These are phyloP conservation scores for Agonopterix arenella DNA, from an alignment of 2,888 invertebrate species.

Conservation along the genomic window DNA sequence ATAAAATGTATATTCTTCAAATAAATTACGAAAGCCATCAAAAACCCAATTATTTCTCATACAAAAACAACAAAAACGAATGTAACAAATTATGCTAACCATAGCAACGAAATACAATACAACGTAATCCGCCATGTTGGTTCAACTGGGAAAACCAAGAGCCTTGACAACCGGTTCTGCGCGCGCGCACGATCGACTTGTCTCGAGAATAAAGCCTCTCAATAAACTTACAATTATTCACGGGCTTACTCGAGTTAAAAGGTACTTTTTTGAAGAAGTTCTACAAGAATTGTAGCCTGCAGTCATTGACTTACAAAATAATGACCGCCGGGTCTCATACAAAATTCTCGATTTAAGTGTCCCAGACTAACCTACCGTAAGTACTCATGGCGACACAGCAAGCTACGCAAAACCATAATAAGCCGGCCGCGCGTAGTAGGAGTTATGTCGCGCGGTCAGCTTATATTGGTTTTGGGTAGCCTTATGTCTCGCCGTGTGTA, in stretches of 20 bases:
- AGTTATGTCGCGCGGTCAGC: too few relatives aligned
- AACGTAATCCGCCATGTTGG: conserved; percentile 11
- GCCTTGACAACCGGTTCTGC: conserved; percentile 68
- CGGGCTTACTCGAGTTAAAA: neutral
- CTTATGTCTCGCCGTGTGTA: too few relatives aligned
- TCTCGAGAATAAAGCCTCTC: conserved; percentile 12
- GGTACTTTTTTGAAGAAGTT: too few relatives aligned
- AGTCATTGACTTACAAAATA: too few relatives aligned
- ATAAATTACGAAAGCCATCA: neutral
- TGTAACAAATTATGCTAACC: conserved; percentile 8
- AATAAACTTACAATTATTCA: neutral
- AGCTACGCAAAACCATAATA: too few relatives aligned
- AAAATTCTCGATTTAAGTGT: too few relatives aligned
- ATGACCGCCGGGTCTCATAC: too few relatives aligned
- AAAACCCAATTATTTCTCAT: neutral
- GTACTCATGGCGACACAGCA: too few relatives aligned
- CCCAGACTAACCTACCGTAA: too few relatives aligned
- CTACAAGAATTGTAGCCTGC: too few relatives aligned
- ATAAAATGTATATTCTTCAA: neutral
- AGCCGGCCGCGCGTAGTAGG: too few relatives aligned
- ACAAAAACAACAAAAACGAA: neutral
- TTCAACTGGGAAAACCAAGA: conserved; percentile 21
- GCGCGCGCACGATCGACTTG: conserved; percentile 23
- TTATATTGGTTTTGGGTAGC: too few relatives aligned
- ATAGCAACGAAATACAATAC: conserved; percentile 7